Conservation (phyloP, 2,888 invertebrate genomes). For the Brachynemurus nebulosus region DNA sequence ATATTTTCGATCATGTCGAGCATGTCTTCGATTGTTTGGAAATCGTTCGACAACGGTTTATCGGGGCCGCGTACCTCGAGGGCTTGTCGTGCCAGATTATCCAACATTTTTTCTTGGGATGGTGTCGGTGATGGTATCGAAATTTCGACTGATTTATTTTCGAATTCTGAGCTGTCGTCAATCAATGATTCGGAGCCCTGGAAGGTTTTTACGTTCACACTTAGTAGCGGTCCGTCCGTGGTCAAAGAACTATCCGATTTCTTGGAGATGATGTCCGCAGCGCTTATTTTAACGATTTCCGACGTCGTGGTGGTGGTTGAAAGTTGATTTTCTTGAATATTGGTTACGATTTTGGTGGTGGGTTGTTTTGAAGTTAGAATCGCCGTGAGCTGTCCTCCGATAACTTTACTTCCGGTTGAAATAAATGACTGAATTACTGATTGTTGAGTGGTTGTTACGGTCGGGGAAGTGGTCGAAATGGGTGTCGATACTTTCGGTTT, state of each 20-base stretch:
- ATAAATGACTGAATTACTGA: background rate
- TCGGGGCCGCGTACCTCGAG: slow-evolving; percentile 37
- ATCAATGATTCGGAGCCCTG: slow-evolving; percentile 42
- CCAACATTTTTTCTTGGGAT: slow-evolving; percentile 47
- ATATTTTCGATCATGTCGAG: slow-evolving; percentile 56
- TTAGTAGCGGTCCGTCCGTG: slow-evolving; percentile 22
- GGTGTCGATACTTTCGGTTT: background rate
- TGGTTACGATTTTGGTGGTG: background rate
- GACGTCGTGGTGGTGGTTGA: background rate
- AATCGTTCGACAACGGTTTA: slow-evolving; percentile 36
- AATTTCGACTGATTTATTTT: slow-evolving; percentile 49
- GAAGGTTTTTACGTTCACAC: slow-evolving; percentile 37
- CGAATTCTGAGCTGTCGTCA: slow-evolving; percentile 40
- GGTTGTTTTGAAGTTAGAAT: background rate
- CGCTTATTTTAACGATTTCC: background rate
- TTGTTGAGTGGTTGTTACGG: background rate
- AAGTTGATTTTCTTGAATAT: too few species aligned
- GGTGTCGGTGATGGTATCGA: slow-evolving; percentile 52
- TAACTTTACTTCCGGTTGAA: background rate
- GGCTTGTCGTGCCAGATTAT: slow-evolving; percentile 47
- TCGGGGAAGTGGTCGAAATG: too few species aligned
- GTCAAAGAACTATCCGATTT: slow-evolving; percentile 13
- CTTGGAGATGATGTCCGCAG: background rate
- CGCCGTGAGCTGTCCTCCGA: background rate
- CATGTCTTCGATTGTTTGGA: slow-evolving; percentile 54